Evolutionary conservation across 1,140 invertebrate species (phyloP).

Genomic region (Pissodes strobi): DNA sequence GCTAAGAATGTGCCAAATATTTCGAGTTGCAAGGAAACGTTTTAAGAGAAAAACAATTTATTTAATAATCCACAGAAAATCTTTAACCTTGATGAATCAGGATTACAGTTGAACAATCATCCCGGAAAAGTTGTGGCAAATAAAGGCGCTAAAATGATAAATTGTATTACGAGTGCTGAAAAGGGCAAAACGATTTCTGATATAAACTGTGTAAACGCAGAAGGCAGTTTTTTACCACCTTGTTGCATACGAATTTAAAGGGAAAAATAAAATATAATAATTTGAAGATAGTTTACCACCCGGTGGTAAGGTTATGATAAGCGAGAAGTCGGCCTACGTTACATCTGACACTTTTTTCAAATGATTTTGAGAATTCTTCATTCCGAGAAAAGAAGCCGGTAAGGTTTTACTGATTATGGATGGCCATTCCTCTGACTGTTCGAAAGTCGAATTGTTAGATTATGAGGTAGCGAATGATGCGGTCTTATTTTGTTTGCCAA

Average conservation of each 20-base stretch:
- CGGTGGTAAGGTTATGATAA: no score
- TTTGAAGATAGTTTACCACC: no score
- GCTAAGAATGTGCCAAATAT: no score
- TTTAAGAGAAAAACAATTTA: no score
- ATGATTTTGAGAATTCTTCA: conserved; percentile 45
- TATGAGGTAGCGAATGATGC: no score
- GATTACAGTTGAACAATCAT: no score
- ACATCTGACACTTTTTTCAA: conserved; percentile 51
- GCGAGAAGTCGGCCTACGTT: conserved; percentile 52
- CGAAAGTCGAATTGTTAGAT: conserved; percentile 27
- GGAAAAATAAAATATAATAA: conserved; percentile 51
- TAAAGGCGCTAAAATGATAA: conserved; percentile 48
- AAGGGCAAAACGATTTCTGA: no score
- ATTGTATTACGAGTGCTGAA: conserved; percentile 42
- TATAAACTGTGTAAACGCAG: conserved; percentile 46
- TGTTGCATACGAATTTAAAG: conserved; percentile 50
- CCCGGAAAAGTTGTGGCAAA: conserved; percentile 45
- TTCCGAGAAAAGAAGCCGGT: conserved; percentile 48
- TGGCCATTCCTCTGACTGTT: conserved; percentile 45
- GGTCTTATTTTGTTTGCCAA: no score
- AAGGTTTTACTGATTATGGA: conserved; percentile 54
- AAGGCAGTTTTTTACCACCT: conserved; percentile 47
- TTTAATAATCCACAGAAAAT: no score
- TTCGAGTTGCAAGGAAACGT: no score
- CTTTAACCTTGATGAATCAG: no score